phyloP scores from a whole-genome alignment of 2,113 vertebrate genomes.

The Equus quagga region DNA sequence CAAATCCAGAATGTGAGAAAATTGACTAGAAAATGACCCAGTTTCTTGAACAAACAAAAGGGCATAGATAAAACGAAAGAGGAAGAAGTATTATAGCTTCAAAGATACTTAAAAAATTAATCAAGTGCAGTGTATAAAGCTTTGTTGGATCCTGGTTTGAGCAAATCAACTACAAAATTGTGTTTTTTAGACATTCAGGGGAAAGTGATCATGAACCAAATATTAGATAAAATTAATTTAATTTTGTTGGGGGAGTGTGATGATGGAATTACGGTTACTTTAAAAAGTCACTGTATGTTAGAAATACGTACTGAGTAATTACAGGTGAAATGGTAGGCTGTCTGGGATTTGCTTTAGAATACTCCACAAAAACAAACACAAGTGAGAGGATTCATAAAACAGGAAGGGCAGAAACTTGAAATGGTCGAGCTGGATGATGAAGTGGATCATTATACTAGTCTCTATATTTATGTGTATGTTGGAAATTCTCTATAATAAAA shows the following conservation, averaged over 20 bases:
- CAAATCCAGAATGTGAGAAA: background rate
- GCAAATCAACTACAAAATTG: background rate
- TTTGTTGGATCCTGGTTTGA: background rate
- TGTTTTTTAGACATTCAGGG: background rate
- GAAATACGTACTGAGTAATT: background rate
- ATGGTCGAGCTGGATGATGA: background rate
- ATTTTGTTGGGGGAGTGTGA: background rate
- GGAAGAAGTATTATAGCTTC: background rate
- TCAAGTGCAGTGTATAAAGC: background rate
- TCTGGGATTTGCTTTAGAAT: slow-evolving; percentile 29
- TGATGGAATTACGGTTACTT: background rate
- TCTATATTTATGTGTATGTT: background rate
- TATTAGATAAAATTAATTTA: background rate
- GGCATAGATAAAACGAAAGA: background rate
- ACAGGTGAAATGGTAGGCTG: background rate
- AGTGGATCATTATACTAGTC: background rate
- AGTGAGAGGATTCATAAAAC: background rate
- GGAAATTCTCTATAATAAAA: background rate
- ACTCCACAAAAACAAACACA: background rate
- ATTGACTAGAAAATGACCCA: background rate
- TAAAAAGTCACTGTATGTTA: background rate
- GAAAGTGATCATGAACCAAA: background rate
- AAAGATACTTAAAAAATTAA: background rate
- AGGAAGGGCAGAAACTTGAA: background rate
- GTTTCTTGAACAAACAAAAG: slow-evolving; percentile 39